Conservation (phyloP, 1,140 invertebrate genomes). For the Cyclargus thomasi region DNA sequence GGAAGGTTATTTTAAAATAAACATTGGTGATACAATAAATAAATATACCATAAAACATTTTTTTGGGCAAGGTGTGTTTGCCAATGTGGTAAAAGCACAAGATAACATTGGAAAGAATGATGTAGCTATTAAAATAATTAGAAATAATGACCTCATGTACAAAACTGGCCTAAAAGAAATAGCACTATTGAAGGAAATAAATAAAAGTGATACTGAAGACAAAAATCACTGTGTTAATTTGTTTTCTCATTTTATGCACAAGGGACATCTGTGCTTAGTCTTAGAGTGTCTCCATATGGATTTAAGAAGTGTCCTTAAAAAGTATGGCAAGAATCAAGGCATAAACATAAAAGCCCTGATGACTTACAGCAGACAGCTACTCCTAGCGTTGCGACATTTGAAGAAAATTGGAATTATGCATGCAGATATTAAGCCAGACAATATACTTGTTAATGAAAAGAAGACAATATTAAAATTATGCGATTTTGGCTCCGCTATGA, state of each 20-base stretch:
- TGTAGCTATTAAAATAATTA: slow-evolving; percentile 98
- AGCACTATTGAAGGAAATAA: slow-evolving; percentile 93
- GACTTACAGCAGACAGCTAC: slow-evolving; percentile 96
- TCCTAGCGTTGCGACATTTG: slow-evolving; percentile 93
- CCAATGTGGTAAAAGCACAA: slow-evolving; percentile 95
- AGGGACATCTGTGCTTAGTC: slow-evolving; percentile 97
- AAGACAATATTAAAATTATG: slow-evolving; percentile 97
- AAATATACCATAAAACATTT: slow-evolving; percentile 96
- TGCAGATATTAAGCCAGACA: slow-evolving; percentile 99
- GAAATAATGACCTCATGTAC: slow-evolving; percentile 99
- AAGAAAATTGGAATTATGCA: slow-evolving; percentile 97
- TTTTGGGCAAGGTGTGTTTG: slow-evolving; percentile 98
- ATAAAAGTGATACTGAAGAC: slow-evolving; percentile 97
- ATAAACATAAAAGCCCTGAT: slow-evolving; percentile 98
- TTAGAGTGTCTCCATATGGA: slow-evolving; percentile 97
- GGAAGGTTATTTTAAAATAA: slow-evolving; percentile 97
- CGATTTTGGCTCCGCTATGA: slow-evolving; percentile 99
- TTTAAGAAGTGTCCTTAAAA: slow-evolving; percentile 93
- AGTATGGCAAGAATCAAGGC: slow-evolving; percentile 98
- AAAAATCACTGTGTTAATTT: slow-evolving; percentile 96
- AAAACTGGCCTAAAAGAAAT: slow-evolving; percentile 98
- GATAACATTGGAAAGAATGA: slow-evolving; percentile 91
- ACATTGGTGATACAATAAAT: slow-evolving; percentile 95
- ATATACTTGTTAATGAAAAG: slow-evolving; percentile 98
- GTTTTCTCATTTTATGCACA: slow-evolving; percentile 93